Base-by-base conservation (phyloP, 2,113 vertebrate genomes). In the Archilochus colubris region DNA sequence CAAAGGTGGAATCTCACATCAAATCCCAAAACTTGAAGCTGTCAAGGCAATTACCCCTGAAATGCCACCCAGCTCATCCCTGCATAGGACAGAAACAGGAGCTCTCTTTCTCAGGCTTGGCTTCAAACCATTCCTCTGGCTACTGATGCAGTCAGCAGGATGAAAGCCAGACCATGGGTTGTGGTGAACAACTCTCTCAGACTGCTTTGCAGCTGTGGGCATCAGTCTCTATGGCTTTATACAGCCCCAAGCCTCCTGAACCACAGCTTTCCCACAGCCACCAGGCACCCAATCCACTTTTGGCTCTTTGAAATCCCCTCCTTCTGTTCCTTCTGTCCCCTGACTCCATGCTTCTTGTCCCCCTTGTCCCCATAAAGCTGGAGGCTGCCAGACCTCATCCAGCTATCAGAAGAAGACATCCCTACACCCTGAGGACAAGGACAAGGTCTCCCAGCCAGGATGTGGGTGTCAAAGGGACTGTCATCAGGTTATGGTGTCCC, bases 1-100 rank as follows among this genome's bases (percentile, higher is more conserved):
- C 73, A 86, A 90, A 95, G 54, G 90, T 95, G 88, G 91, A 96
- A 97, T 94, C 69, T 95, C 91, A 91, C 75, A 95, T 86, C 72
- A 91, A 94, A 64, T 75, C 93, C 73, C 88, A 88, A 61, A 46
- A 76, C 76, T 91, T 91, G 89, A 93, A 95, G 90, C 91, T 95
- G 94, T 96, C 88, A 93, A 93, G 88, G 93, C 92, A 96, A 93
- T 96, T 94, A 94, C 64, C 57, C 76, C 76, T n/a, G 4, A 90
- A 96, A 95, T 83, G 89, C 80, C 79, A 67, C 83, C 91, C 96
- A 93, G 79, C 79, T 78, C 93, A 88, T 73, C 69, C 61, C 80
- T 51, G 53, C 25, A 78, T 4, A 86, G 94, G 94, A 79, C 82
- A 88, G 79, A 76, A 97, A 94, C 93, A 96, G 95, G 94, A 97